Percentiles rank a stretch among this genome's conserved stretches.
Conservation (phyloP, 2,888 invertebrate genomes). For the Sclerodermus sp. region DNA sequence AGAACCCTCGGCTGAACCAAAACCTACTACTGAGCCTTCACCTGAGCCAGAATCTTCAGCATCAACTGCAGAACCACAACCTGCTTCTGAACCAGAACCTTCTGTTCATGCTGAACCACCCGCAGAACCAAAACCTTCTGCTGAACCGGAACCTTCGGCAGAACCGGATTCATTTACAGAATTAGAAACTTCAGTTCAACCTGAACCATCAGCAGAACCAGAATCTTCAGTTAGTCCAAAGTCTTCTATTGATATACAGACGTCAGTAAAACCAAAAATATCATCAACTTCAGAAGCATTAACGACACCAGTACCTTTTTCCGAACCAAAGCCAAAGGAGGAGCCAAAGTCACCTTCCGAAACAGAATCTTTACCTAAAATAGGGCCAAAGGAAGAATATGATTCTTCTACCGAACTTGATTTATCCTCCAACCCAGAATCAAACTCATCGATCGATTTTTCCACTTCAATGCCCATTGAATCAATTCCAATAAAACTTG, state of each 20-base stretch:
- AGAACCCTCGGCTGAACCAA: conserved; percentile 18
- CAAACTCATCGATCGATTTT: no score
- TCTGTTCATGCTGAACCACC: conserved; percentile 3
- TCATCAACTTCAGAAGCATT: conserved; percentile 32
- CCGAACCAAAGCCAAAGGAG: conserved; percentile 28
- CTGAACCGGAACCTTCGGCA: conserved; percentile 17
- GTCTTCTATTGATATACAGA: no score
- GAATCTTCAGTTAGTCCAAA: conserved; percentile 18
- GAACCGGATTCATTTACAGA: conserved; percentile 30
- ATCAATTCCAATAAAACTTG: no score
- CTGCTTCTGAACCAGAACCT: conserved; percentile 10
- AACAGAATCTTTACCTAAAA: conserved; percentile 36
- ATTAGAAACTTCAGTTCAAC: conserved; percentile 36
- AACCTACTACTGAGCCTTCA: conserved; percentile 24
- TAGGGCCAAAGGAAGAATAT: conserved; percentile 39
- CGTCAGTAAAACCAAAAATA: conserved; percentile 31
- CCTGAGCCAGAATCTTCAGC: conserved; percentile 32
- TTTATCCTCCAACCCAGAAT: conserved; percentile 26
- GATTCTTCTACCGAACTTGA: conserved; percentile 28
- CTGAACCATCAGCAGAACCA: conserved; percentile 27
- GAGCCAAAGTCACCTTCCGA: no score
- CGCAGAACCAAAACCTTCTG: conserved; percentile 28
- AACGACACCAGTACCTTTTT: conserved; percentile 28
- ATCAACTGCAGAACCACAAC: conserved; percentile 40
- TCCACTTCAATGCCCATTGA: no score